These are phyloP conservation scores for Steinernema scapterisci DNA, from an alignment of 2,888 invertebrate genomes.

Conservation along the genomic window DNA sequence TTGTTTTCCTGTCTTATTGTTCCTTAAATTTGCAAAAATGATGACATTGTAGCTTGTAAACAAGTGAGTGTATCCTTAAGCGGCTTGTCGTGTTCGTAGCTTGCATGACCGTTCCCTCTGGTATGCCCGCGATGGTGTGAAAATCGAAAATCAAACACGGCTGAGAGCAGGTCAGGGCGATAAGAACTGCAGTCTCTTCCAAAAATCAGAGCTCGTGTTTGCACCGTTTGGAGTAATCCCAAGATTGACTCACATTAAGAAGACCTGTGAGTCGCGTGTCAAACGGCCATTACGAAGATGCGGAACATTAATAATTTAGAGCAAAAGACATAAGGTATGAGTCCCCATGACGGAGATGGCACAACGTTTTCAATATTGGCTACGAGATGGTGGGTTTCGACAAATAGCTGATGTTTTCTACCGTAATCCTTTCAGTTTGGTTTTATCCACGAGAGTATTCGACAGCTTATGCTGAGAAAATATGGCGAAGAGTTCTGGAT, in stretches of 20 bases:
- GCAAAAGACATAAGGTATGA: not conserved
- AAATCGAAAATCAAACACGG: conserved; percentile 27
- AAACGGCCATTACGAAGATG: not conserved
- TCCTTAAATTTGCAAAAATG: not conserved
- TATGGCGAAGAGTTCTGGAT: conserved; percentile 65
- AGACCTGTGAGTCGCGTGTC: not conserved
- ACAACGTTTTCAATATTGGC: not conserved
- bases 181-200: not conserved
- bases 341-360: not conserved
- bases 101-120: conserved; percentile 1
- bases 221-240: conserved; percentile 1
- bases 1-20: too few species aligned
- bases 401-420: not conserved
- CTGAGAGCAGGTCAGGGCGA: conserved; percentile 10
- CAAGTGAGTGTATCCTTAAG: not conserved
- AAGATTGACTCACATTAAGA: not conserved
- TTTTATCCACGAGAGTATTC: conserved; percentile 65
- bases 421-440: conserved; percentile 56
- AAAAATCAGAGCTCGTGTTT: conserved; percentile 19
- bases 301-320: conserved; percentile 9
- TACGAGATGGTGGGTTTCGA: conserved; percentile 22
- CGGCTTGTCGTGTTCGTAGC: not conserved
- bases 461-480: conserved; percentile 55
- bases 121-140: not conserved
- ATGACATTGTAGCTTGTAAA: not conserved